Base-by-base conservation (phyloP, 2,113 vertebrate species). In the Uria aalge region DNA sequence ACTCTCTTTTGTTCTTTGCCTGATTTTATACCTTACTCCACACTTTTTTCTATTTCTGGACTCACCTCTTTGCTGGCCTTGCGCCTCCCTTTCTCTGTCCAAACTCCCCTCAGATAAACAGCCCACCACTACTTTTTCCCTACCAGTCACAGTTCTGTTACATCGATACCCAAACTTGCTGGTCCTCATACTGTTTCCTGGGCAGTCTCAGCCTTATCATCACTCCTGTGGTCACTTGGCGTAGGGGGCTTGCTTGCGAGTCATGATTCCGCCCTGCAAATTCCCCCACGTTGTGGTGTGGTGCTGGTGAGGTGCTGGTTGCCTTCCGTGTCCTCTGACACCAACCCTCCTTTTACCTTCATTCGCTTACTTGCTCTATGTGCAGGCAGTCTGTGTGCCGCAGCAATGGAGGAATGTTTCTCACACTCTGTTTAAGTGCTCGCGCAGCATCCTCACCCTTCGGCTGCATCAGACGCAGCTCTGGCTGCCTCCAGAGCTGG, bases 201-300 rank as follows among this genome's bases (percentile, higher is more conserved):
- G 34, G 8, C 27, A 14, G 10, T 12, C n/a, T 56, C 55, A 56
- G 41, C 32, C 24, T 12, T 10, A 4, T 13, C 40, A 5, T 19
- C 7, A 0, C 9, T 8, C 19, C 77, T 11, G 48, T 1, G 17
- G 24, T 47, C 24, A 1, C 30, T 50, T 19, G 1, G 16, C 1
- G 0, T 1, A 7, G 45, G 38, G 55, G 5, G 19, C 76, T 20
- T 11, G 29, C 30, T 53, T 60, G 14, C 1, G 1, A 23, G 48
- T 38, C 15, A 2, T 7, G 9, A 9, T 62, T 48, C 50, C 3
- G 3, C 29, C n/a, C 50, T n/a, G 47, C 15, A 8, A 5, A 24
- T 32, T 32, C 12, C 64, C 15, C 11, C 5, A 0, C 1, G 0
- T 2, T 19, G 38, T 17, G 22, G 38, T 18, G 27, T 73, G 2